Evolutionary conservation across 2,113 vertebrate genomes (phyloP), one percentile per base, ranked within the genome.

Genomic region (Oplegnathus fasciatus): DNA sequence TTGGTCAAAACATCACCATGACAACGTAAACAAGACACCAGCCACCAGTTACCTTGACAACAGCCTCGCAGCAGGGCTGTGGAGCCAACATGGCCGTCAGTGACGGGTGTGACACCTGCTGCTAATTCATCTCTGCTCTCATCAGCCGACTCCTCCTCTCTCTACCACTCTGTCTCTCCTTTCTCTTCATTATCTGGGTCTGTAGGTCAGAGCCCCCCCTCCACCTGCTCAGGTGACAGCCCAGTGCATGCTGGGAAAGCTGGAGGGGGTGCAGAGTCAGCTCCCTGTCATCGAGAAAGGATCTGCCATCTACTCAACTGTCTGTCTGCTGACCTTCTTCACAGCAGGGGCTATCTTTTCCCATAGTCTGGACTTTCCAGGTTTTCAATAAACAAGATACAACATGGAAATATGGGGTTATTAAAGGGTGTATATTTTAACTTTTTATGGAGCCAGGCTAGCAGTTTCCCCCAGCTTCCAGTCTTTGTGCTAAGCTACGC

Each of bases 191-290:
- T n/a, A 67, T 77, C 37, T 78, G 69, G 82, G 82, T 79, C 83
- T 82, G 58, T 85, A 46, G 79, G 78, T 85, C 65, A 62, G 64
- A 52, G 40, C 9, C 37, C 30, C 15, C 17, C 60, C 28, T 1
- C 57, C 58, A 85, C 72, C 83, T 86, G 83, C 76, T 88, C 78
- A 88, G 84, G 86, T 88, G 76, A 69, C 79, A 73, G 28, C 13
- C 48, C 24, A 60, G n/a, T 67, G 66, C 70, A 79, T 71, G 74
- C 69, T 73, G 82, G 82, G 82, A 73, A 50, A 52, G 17, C 66
- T 46, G 30, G 46, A 1, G 30, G 30, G 30, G 68, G 20, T 9
- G 11, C 22, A 37, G 40, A 54, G 26, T 55, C 61, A 62, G 20
- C 52, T 46, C 2, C 2, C 61, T 14, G 61, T 65, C 62, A 66